Evolutionary conservation across 64 coral and sea anemone genomes (phyloP).

Genomic region (Astreopora myriophthalma): DNA sequence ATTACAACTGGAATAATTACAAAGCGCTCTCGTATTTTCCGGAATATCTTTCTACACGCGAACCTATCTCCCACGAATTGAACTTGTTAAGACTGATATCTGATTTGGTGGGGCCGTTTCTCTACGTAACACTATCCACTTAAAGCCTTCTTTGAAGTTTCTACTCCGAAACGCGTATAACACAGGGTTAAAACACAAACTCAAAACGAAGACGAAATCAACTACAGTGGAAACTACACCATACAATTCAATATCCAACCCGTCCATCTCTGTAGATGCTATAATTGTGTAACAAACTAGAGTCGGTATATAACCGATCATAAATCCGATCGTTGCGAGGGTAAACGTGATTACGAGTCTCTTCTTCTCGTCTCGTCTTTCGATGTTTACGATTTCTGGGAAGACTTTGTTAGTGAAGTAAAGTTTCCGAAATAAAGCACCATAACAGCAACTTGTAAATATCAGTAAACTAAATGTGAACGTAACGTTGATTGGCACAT

Average conservation of each 20-base stretch:
- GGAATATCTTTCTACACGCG: no score
- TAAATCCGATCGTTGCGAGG: neutral
- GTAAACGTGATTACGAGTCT: neutral
- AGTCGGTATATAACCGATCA: neutral
- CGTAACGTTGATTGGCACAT: neutral
- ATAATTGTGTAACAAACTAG: neutral
- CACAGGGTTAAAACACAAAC: neutral
- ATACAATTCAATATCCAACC: neutral
- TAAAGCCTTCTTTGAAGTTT: neutral
- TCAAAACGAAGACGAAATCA: neutral
- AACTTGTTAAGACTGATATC: no score
- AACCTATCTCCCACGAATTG: no score
- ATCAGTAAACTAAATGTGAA: neutral
- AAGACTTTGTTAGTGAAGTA: slow-evolving; percentile 43
- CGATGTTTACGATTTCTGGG: neutral
- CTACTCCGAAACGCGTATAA: neutral
- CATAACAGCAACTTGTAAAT: neutral
- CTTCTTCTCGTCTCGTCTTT: slow-evolving; percentile 12
- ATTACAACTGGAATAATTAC: no score
- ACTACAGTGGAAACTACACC: neutral
- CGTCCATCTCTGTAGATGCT: neutral
- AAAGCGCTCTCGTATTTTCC: no score
- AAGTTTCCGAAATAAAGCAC: slow-evolving; percentile 5
- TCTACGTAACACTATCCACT: neutral
- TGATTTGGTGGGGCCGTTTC: no score